Evolutionary conservation across 2,797 vertebrate species (phyloP), one percentile per base, ranked within the genome.

Genomic region (Denticeps clupeoides): DNA sequence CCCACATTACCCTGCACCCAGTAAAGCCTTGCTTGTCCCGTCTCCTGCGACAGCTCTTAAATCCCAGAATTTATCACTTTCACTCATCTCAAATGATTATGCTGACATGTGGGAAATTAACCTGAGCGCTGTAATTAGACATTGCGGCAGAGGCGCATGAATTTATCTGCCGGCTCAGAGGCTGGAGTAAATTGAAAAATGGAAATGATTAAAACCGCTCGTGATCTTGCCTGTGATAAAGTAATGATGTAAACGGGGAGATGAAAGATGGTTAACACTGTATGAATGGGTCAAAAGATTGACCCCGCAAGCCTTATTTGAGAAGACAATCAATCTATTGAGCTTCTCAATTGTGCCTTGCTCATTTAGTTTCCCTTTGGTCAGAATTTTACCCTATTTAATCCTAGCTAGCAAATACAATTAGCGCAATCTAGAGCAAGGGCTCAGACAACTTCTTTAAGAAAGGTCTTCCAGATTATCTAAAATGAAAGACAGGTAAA

Each of bases 201-300:
- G 2, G 7, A 5, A 6, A 2, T 21, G 15, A 7, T 25, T 26
- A 8, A 22, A n/a, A 6, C 7, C 4, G 12, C 3, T 3, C 12
- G 31, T 7, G 3, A 3, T 7, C 12, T 5, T 32, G 31, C 33
- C 13, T 3, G 35, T 3, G 15, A 26, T 26, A 26, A 2, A 9
- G 10, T 15, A 6, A 13, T 32, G n/a, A 31, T 13, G 12, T 33
- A 31, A 15, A 7, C 8, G 3, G 15, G 31, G 32, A 26, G 16
- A 18, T 24, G 29, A 24, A 21, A 48, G 15, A 21, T 11, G 11
- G 31, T 50, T 42, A 23, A 8, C 38, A 32, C 50, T 32, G 41
- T 18, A 22, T 24, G 18, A 50, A 27, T 23, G 19, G 27, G 24
- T 19, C 10, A 10, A 6, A 21, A 26, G 35, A 27, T 13, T 38